Evolutionary conservation across 2,888 invertebrate genomes (phyloP), one percentile per base, ranked within the genome.

Genomic region (Disparrhopalites patrizii): DNA sequence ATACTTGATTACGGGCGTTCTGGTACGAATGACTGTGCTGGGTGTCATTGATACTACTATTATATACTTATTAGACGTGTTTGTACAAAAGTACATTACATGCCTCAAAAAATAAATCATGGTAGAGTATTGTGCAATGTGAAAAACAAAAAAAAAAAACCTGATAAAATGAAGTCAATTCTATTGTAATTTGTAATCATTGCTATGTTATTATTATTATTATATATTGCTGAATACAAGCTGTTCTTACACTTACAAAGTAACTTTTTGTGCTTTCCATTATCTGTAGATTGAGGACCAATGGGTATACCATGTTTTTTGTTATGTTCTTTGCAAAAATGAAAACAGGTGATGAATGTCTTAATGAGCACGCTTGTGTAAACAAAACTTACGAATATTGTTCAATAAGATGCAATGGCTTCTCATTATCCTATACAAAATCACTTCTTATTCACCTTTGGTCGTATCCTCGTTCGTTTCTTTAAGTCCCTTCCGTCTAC

Each of bases 391-490:
- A 51, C 27, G 55, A 28, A 52, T 18, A n/a, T 43, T 60, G 60
- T 60, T 66, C 66, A 56, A 61, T 61, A 56, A 66, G 66, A 66
- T 57, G 61, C 52, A 47, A 57, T 66, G 66, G 66, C 66, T 66
- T 66, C 65, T 60, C 55, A 66, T 55, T 55, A 66, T 27, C 36
- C 23, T 38, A 62, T 28, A 28, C n/a, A 57, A 57, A 77, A 43
- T 65, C 67, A 75, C 75, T 52, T 70, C 67, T 73, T 81, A 79
- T 57, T 99, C 82, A 66, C 99, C 96, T 77, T 91, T 88, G 74
- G 99, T 99, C 83, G 99, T 99, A 79, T 96, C 97, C 81, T 91
- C n/a, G n/a, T n/a, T n/a, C n/a, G n/a, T n/a, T n/a, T n/a, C n/a
- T n/a, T n/a, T n/a, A n/a, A n/a, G n/a, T n/a, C n/a, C 96, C 71